These are phyloP conservation scores for Syngnathus floridae DNA, from an alignment of 2,113 vertebrate genomes.

Conservation along the genomic window DNA sequence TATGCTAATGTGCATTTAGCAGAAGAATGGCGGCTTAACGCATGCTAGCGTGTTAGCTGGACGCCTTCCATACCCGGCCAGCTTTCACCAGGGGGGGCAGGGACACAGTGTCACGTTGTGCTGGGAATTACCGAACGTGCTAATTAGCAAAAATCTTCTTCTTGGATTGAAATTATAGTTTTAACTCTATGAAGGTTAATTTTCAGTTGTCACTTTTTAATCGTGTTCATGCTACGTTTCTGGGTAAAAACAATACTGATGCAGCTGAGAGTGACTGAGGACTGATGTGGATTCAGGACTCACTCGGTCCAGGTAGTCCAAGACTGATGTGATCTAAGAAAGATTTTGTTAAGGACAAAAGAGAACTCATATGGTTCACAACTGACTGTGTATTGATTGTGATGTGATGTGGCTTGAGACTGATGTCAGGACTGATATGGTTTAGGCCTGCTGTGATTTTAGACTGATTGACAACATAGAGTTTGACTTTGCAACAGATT, in stretches of 20 bases:
- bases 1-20: slow-evolving; percentile 63
- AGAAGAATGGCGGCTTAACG: slow-evolving; percentile 61
- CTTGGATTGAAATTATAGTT: neutral
- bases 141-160: neutral
- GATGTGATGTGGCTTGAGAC: neutral
- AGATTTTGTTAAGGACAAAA: neutral
- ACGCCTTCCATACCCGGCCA: slow-evolving; percentile 36
- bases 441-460: neutral
- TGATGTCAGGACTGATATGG: neutral
- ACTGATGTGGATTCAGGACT: neutral
- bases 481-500: neutral
- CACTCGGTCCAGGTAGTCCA: neutral
- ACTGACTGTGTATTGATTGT: neutral
- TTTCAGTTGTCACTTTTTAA: neutral
- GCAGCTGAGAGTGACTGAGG: neutral
- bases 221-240: neutral
- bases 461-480: neutral
- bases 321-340: neutral
- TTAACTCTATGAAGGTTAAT: neutral
- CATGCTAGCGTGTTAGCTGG: slow-evolving; percentile 44
- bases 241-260: neutral
- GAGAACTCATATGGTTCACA: neutral
- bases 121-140: neutral
- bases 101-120: neutral
- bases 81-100: slow-evolving; percentile 18